A percentile compares a stretch with the other conserved stretches of the same genome.
phyloP scores from a whole-genome alignment of 2,888 invertebrate genomes.

The Timema podura region DNA sequence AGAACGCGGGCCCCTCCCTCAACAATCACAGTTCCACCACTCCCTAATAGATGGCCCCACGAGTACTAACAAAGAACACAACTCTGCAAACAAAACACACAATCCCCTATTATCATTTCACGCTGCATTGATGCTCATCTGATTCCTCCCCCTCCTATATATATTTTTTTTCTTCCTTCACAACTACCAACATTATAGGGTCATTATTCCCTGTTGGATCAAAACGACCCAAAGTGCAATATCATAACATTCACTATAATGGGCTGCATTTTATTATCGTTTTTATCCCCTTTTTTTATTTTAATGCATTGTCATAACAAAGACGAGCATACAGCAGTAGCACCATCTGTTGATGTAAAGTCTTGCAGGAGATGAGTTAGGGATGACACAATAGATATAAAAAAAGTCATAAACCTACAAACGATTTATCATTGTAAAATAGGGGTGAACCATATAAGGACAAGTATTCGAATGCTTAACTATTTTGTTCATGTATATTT shows the following conservation, averaged over 20 bases:
- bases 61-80: no score
- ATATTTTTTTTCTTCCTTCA: no score
- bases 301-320: not conserved
- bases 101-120: slow-evolving; percentile 9
- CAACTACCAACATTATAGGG: not conserved
- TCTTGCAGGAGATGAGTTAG: not conserved
- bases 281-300: slow-evolving; percentile 8
- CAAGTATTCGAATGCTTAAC: no score
- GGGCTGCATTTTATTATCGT: slow-evolving; percentile 4
- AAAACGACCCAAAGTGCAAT: slow-evolving; percentile 8
- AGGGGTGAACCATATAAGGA: not conserved
- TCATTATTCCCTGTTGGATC: not conserved
- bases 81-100: no score
- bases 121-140: slow-evolving; percentile 16
- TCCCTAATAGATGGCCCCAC: no score
- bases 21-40: no score
- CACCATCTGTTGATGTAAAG: slow-evolving; percentile 8
- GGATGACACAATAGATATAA: not conserved
- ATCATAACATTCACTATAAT: slow-evolving; percentile 13
- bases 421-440: not conserved
- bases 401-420: slow-evolving; percentile 7
- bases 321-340: not conserved
- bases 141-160: not conserved
- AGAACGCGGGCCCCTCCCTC: no score
- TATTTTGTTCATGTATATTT: no score